Evolutionary conservation across 2,113 vertebrate species (phyloP).

Genomic region (Esox niger): DNA sequence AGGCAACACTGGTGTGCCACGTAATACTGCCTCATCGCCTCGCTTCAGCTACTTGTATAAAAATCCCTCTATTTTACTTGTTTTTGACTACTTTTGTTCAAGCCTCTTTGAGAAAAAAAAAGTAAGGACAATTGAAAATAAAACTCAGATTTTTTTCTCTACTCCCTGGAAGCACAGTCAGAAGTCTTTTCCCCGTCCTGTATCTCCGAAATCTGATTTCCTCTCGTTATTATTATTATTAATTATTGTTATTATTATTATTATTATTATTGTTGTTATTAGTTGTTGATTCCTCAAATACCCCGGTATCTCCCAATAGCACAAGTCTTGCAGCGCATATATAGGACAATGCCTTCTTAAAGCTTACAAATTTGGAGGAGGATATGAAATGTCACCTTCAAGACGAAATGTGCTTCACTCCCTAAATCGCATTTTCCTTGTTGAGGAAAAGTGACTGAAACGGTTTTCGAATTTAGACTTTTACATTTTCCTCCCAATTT

Average conservation of each 20-base stretch:
- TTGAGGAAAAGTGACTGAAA: neutral
- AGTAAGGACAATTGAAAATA: slow-evolving; percentile 16
- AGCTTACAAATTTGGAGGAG: neutral
- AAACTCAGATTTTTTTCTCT: slow-evolving; percentile 21
- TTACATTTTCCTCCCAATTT: neutral
- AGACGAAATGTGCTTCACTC: neutral
- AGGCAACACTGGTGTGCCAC: too few species aligned
- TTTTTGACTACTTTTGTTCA: slow-evolving; percentile 32
- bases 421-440: neutral
- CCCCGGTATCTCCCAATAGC: slow-evolving; percentile 40
- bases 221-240: slow-evolving; percentile 29
- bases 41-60: slow-evolving; percentile 38
- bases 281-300: slow-evolving; percentile 27
- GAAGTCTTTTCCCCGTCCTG: neutral
- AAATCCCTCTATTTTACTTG: slow-evolving; percentile 29
- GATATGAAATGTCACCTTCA: neutral
- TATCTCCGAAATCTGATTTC: neutral
- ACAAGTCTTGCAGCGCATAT: slow-evolving; percentile 30
- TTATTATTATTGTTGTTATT: slow-evolving; percentile 34
- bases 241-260: slow-evolving; percentile 39
- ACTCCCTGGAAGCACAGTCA: slow-evolving; percentile 35
- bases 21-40: too few species aligned
- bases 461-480: neutral
- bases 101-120: slow-evolving; percentile 21
- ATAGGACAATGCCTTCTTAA: slow-evolving; percentile 17